Conservation (phyloP, 2,888 invertebrate species). For the Oscheius sp. region DNA sequence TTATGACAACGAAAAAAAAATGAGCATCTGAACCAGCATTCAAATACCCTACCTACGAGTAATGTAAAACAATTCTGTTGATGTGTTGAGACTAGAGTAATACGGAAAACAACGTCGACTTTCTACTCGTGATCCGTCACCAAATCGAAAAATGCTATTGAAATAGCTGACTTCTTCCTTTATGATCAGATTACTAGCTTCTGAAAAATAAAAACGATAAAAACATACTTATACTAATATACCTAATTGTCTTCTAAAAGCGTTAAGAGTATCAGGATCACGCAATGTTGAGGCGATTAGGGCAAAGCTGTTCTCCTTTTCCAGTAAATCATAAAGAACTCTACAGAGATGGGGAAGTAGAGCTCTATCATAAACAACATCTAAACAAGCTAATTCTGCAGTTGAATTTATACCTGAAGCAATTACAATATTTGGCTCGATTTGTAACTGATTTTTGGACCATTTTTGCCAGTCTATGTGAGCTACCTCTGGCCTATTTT, state of each 20-base stretch:
- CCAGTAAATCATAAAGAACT: constrained; percentile 37
- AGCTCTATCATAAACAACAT: constrained; percentile 52
- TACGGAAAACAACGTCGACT: constrained; percentile 38
- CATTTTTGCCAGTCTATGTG: constrained; percentile 42
- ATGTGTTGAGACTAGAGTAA: constrained; percentile 41
- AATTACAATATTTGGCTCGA: constrained; percentile 40
- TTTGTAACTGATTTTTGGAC: constrained; percentile 2
- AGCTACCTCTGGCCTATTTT: background rate
- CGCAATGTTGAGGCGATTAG: constrained; percentile 50
- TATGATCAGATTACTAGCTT: constrained; percentile 17
- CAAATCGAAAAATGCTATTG: constrained; percentile 1
- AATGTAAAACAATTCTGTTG: constrained; percentile 39
- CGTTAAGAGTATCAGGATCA: constrained; percentile 42
- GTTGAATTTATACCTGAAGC: constrained; percentile 38
- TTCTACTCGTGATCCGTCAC: background rate
- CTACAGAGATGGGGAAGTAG: constrained; percentile 43
- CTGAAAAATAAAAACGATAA: constrained; percentile 19
- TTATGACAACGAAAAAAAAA: background rate
- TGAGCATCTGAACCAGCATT: background rate
- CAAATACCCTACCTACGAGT: background rate
- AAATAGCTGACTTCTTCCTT: constrained; percentile 33
- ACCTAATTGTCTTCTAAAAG: constrained; percentile 45
- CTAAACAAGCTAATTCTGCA: constrained; percentile 27
- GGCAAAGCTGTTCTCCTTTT: constrained; percentile 30
- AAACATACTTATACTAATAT: constrained; percentile 24